A percentile compares a stretch with the other conserved stretches of the same genome.
phyloP scores from a whole-genome alignment of 2,113 vertebrate genomes.

The Ascaphus truei region DNA sequence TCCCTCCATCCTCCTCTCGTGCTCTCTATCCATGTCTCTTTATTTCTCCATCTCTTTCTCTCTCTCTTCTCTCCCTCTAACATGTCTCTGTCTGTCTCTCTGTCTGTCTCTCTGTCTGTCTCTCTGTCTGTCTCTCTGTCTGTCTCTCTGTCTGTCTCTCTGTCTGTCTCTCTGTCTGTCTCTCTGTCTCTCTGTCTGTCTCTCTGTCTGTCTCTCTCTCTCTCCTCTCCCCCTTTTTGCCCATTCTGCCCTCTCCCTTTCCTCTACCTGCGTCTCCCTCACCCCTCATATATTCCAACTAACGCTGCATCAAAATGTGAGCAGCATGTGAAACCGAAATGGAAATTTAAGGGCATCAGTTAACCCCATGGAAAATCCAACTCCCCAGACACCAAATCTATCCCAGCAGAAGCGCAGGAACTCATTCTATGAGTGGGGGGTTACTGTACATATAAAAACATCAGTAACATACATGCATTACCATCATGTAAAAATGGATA shows the following conservation, averaged over 20 bases:
- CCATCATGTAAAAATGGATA: too few relatives aligned
- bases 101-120: not conserved
- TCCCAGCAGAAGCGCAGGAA: not conserved
- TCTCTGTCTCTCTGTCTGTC: not conserved
- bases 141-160: not conserved
- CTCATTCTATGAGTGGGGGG: not conserved
- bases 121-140: not conserved
- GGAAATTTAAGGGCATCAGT: too few relatives aligned
- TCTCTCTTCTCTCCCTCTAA: not conserved
- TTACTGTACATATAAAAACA: too few relatives aligned
- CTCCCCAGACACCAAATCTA: not conserved
- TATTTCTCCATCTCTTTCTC: not conserved
- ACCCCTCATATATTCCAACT: not conserved
- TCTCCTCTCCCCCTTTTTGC: not conserved
- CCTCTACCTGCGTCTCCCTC: not conserved
- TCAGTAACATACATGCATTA: too few relatives aligned
- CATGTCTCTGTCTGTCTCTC: not conserved
- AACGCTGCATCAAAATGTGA: slow-evolving; percentile 9
- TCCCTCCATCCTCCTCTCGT: not conserved
- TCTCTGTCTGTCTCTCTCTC: too few relatives aligned
- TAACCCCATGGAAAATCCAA: not conserved
- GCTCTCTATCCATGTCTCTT: not conserved
- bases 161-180: not conserved
- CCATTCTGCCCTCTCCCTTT: not conserved
- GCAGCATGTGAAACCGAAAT: not conserved